Evolutionary conservation across 2,797 vertebrate genomes (phyloP).

Genomic region (Hemitrygon akajei): DNA sequence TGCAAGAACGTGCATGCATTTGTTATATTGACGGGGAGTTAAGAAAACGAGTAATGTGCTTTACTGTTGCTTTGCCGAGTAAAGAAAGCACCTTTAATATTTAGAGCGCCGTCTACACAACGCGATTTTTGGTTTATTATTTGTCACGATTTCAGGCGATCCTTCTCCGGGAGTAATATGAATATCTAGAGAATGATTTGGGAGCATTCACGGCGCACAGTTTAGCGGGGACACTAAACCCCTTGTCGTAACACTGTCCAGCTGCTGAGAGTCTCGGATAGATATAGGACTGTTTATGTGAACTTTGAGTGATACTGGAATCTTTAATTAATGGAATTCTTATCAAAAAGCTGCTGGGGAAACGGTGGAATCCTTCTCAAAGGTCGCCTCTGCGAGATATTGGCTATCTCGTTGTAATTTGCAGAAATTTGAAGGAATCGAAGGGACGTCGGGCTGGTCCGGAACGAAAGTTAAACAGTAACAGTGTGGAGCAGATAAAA

Average conservation of each 20-base stretch:
- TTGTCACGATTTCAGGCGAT: neutral
- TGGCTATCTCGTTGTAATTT: neutral
- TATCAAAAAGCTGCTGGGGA: conserved; percentile 2
- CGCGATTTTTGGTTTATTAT: neutral
- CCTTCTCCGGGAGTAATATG: neutral
- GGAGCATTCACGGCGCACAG: neutral
- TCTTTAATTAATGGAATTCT: neutral
- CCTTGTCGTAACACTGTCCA: too few species aligned
- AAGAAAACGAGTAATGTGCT: neutral
- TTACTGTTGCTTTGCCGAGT: too few species aligned
- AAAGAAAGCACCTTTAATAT: neutral
- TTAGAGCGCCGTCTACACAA: neutral
- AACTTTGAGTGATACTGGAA: neutral
- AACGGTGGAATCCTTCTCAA: conserved; percentile 3
- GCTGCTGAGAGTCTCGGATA: neutral
- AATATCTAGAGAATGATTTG: neutral
- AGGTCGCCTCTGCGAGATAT: neutral
- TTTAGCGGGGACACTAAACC: neutral
- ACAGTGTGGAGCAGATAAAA: neutral
- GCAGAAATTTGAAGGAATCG: neutral
- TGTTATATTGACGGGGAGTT: too few species aligned
- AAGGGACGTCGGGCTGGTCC: neutral
- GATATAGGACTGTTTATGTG: neutral
- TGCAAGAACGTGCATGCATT: too few species aligned
- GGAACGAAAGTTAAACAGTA: conserved; percentile 31